Conservation (phyloP, 2,113 vertebrate species). For the Urocynchramus pylzowi region DNA sequence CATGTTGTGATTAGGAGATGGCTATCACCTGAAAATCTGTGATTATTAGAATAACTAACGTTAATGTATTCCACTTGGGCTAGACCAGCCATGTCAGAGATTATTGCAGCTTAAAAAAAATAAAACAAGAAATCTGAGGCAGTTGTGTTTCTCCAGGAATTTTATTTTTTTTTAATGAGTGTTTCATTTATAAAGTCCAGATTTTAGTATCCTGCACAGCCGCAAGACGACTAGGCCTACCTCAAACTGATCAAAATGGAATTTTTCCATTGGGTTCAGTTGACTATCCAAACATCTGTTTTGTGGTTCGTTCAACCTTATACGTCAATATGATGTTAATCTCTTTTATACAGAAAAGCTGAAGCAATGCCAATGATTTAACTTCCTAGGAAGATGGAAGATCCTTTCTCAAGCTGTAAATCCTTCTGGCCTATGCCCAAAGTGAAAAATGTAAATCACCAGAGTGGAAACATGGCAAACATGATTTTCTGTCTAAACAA, state of each 20-base stretch:
- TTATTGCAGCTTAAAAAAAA: neutral
- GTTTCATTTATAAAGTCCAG: constrained; percentile 32
- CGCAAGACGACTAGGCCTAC: neutral
- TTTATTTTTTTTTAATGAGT: neutral
- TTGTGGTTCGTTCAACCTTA: constrained; percentile 29
- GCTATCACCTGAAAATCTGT: neutral
- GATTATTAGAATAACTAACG: neutral
- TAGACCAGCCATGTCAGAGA: neutral
- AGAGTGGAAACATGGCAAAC: constrained; percentile 35
- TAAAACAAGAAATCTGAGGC: neutral
- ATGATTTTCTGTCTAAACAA: constrained; percentile 33
- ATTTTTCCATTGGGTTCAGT: constrained; percentile 45
- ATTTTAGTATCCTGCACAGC: constrained; percentile 18
- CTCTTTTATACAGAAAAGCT: constrained; percentile 55
- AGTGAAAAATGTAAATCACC: constrained; percentile 42
- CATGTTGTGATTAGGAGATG: neutral
- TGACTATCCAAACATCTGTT: constrained; percentile 48
- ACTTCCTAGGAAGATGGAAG: constrained; percentile 48
- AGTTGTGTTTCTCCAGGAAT: neutral
- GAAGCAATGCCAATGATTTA: constrained; percentile 19
- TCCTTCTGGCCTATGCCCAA: constrained; percentile 21
- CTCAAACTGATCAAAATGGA: constrained; percentile 58
- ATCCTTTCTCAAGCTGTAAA: constrained; percentile 54
- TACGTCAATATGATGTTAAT: constrained; percentile 25
- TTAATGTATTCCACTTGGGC: neutral